Evolutionary conservation across 2,113 vertebrate species (phyloP).

Genomic region (Phrynocephalus versicolor): DNA sequence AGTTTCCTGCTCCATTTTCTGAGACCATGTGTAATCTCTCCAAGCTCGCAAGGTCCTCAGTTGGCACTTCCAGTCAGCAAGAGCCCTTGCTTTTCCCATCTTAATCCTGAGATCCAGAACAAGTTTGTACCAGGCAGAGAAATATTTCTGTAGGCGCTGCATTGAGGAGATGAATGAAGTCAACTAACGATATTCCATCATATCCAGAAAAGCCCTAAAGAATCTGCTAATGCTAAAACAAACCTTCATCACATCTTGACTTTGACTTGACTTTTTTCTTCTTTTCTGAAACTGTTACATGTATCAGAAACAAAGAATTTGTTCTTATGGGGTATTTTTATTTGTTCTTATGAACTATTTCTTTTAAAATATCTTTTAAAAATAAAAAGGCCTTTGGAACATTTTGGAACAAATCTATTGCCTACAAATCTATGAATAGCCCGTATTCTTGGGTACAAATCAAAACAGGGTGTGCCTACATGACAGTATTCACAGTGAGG

Average conservation of each 20-base stretch:
- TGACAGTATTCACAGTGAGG: too few species aligned
- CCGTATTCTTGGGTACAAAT: neutral
- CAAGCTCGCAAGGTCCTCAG: constrained; percentile 84
- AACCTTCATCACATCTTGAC: neutral
- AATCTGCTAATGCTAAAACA: neutral
- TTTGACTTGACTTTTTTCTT: neutral
- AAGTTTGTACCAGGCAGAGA: constrained; percentile 88
- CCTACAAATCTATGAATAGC: neutral
- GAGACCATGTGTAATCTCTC: constrained; percentile 81
- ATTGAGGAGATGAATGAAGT: constrained; percentile 60
- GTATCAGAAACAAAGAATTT: neutral
- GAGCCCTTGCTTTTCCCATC: constrained; percentile 84
- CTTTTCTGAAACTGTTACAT: neutral
- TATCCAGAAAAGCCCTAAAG: constrained; percentile 5
- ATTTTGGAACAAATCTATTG: neutral
- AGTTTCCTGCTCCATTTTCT: constrained; percentile 75
- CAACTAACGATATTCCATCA: neutral
- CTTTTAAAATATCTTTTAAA: neutral
- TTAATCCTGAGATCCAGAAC: constrained; percentile 82
- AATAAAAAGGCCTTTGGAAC: neutral
- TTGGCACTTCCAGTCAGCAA: constrained; percentile 89
- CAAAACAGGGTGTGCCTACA: neutral
- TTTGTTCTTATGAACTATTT: neutral
- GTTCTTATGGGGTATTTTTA: neutral
- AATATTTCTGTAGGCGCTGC: constrained; percentile 88